phyloP scores from a whole-genome alignment of 2,888 invertebrate genomes.

The Ceriagrion tenellum region DNA sequence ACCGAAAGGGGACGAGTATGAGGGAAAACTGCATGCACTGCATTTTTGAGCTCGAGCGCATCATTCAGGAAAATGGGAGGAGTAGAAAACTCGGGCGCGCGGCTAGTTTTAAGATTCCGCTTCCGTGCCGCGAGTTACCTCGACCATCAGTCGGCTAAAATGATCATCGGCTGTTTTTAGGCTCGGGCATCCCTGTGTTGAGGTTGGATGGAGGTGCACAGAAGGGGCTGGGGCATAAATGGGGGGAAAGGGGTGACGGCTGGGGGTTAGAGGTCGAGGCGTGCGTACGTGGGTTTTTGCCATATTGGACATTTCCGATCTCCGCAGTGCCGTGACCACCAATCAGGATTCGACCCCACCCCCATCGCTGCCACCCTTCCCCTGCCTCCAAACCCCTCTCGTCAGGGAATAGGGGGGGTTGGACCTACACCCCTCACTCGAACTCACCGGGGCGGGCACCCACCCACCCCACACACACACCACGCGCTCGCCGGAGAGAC shows the following conservation, averaged over 20 bases:
- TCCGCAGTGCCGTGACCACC: slow-evolving; percentile 65
- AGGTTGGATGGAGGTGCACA: not conserved
- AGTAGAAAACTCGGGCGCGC: not conserved
- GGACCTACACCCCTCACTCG: not conserved
- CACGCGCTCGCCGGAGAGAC: not conserved
- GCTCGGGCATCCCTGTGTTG: not conserved
- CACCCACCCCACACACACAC: slow-evolving; percentile 25
- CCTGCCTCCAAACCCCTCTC: not conserved
- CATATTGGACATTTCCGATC: slow-evolving; percentile 66
- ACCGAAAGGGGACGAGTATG: no score
- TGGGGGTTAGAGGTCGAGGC: slow-evolving; percentile 13
- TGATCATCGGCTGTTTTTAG: not conserved
- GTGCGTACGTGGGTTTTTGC: slow-evolving; percentile 64
- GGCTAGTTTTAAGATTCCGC: not conserved
- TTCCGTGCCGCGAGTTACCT: not conserved
- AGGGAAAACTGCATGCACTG: no score
- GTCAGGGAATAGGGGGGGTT: not conserved
- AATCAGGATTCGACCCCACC: slow-evolving; percentile 62
- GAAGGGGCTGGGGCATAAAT: not conserved
- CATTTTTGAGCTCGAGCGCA: not conserved
- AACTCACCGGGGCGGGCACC: slow-evolving; percentile 27
- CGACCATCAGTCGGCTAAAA: not conserved
- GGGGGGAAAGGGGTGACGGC: not conserved
- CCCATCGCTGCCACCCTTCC: not conserved
- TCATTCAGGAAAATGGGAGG: not conserved